Evolutionary conservation across 2,797 vertebrate species (phyloP), one percentile per base, ranked within the genome.

Genomic region (Manis crassicaudata): DNA sequence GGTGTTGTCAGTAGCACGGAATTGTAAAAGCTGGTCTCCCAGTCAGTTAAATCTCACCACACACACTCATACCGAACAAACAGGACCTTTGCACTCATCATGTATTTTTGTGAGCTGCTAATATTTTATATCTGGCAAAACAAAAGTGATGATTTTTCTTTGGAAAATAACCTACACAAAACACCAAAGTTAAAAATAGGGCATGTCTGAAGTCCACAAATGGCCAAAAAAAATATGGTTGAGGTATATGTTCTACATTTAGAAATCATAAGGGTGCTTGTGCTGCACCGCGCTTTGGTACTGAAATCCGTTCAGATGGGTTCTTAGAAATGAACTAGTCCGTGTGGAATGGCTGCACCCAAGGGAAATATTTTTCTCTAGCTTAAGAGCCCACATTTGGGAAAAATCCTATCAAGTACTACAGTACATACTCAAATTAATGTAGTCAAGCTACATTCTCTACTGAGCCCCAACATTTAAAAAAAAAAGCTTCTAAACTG

Each of bases 121-220:
- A 77, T 0, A 0, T 58, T 80, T 90, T 63, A 85, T 11, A 0
- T 77, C 76, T 68, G 32, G 62, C 62, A 60, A 40, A 65, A 8
- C 46, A 84, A 92, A 92, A 96, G 72, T 9, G 16, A 46, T 97
- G 16, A 46, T 97, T 92, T 88, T 90, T 46, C 72, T 77, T 90
- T 90, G 46, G 82, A 85, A 75, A 97, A 75, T 56, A 60, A 17
- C 35, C 40, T 18, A 60, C 72, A 75, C n/a, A 75, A 85, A 94
- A 94, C 81, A 68, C 27, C 85, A 63, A 60, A 72, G 92, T 87
- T 50, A 93, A 85, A 92, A 94, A 96, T 17, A 93, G 77, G 67
- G 50, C 90, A 72, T 95, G 83, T 54, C 12, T 83, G 96, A 93
- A 96, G 77, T 70, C 80, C 83, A 6, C 80, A 82, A 97, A 97